Conservation (phyloP, 2,113 vertebrate genomes). For the rat (Rattus norvegicus) region DNA sequence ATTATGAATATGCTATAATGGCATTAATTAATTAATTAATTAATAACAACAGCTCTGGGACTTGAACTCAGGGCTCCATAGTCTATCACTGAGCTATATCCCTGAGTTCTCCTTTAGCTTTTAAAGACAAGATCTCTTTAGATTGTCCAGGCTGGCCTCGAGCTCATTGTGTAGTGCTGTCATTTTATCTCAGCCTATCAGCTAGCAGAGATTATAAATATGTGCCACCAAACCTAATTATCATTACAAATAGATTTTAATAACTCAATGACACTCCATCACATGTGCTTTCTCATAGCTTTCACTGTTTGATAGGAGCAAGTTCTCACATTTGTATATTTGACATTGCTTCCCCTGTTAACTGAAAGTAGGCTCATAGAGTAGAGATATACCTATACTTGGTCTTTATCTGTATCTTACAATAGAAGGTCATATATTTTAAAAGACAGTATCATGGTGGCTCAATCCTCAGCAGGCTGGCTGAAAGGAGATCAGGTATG, state of each 20-base stretch:
- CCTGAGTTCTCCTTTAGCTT: not conserved
- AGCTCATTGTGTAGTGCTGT: not conserved
- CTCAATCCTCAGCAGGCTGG: not conserved
- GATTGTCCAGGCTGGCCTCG: not conserved
- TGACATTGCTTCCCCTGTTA: not conserved
- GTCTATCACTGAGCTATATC: not conserved
- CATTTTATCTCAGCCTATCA: not conserved
- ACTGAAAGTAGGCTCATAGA: not conserved
- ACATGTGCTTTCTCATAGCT: not conserved
- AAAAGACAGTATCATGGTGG: not conserved
- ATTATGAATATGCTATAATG: not conserved
- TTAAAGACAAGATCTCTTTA: not conserved
- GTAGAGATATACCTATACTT: not conserved
- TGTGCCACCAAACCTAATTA: not conserved
- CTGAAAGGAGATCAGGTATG: not conserved
- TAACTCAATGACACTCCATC: not conserved
- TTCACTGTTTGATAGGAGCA: not conserved
- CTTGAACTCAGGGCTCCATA: not conserved
- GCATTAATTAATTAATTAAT: not conserved
- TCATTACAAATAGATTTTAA: not conserved
- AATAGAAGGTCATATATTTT: not conserved
- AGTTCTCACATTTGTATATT: not conserved
- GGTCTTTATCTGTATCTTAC: not conserved
- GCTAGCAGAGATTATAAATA: not conserved
- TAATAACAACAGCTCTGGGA: not conserved